phyloP scores from a whole-genome alignment of 2,888 invertebrate genomes.

The Chaetoderma sp. region DNA sequence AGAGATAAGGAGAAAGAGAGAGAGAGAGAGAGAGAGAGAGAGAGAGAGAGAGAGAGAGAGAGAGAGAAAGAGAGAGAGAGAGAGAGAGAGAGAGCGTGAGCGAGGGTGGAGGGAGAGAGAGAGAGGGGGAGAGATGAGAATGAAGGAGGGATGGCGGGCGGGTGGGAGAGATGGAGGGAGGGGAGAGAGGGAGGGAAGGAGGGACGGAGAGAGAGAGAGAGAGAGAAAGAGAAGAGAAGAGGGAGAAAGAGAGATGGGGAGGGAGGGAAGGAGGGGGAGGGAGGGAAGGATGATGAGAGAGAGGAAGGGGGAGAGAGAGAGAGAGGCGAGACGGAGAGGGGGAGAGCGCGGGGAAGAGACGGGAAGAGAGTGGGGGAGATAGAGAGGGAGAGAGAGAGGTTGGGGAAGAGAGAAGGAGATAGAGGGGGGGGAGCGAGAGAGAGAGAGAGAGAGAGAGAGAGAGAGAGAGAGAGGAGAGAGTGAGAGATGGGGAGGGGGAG shows the following conservation, averaged over 20 bases:
- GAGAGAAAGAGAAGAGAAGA: constrained; percentile 20
- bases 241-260: constrained; percentile 1
- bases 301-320: background rate
- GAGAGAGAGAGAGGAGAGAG: too few species aligned
- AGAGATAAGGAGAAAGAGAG: background rate
- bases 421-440: constrained; percentile 22
- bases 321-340: background rate
- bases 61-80: background rate
- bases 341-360: background rate
- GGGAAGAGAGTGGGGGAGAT: background rate
- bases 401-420: background rate
- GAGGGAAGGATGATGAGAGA: background rate
- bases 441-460: constrained; percentile 24
- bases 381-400: constrained; percentile 6
- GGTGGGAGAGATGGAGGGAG: constrained; percentile 1
- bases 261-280: background rate
- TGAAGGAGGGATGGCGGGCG: background rate
- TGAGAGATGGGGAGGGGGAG: too few species aligned
- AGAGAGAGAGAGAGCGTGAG: background rate
- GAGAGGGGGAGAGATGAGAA: background rate
- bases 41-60: constrained; percentile 6
- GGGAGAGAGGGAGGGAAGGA: too few species aligned
- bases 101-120: background rate
- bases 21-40: constrained; percentile 5
- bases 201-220: constrained; percentile 20